These are phyloP conservation scores for Drosophila acutilabella DNA, from an alignment of 2,888 invertebrate genomes.

Conservation along the genomic window DNA sequence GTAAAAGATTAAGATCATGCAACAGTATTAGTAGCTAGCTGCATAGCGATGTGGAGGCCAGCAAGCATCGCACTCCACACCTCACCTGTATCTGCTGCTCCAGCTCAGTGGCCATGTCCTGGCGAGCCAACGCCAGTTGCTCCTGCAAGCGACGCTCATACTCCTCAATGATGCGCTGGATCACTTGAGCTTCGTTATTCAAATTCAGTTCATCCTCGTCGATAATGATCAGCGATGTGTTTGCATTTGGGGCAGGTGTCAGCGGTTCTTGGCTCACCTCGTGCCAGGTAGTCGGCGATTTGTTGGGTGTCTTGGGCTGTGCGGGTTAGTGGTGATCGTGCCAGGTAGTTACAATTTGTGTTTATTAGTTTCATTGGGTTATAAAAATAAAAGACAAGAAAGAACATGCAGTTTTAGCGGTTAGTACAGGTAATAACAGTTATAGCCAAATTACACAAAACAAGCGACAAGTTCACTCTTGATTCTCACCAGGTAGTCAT, in stretches of 20 bases:
- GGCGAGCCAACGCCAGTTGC: conserved; percentile 88
- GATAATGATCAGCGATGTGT: conserved; percentile 82
- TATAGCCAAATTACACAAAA: neutral
- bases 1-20: conserved; percentile 33
- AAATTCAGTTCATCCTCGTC: conserved; percentile 83
- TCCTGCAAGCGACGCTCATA: conserved; percentile 87
- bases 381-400: conserved; percentile 69
- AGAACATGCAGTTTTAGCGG: conserved; percentile 79
- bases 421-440: conserved; percentile 44
- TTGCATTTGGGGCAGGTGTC: conserved; percentile 39
- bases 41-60: conserved; percentile 2
- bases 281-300: conserved; percentile 52
- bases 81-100: conserved; percentile 91
- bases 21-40: conserved; percentile 11
- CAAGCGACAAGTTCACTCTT: neutral
- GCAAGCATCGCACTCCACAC: conserved; percentile 18
- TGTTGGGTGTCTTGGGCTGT: conserved; percentile 39
- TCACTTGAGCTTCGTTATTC: conserved; percentile 84
- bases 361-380: conserved; percentile 59
- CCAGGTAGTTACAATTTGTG: conserved; percentile 59
- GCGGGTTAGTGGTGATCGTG: conserved; percentile 23
- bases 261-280: conserved; percentile 5
- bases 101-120: conserved; percentile 89
- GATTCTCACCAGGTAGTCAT: conserved; percentile 83
- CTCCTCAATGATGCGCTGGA: conserved; percentile 84